A percentile compares a stretch with the other conserved stretches of the same genome.
phyloP scores from a whole-genome alignment of 1,140 invertebrate genomes.

The Drosophila santomea region DNA sequence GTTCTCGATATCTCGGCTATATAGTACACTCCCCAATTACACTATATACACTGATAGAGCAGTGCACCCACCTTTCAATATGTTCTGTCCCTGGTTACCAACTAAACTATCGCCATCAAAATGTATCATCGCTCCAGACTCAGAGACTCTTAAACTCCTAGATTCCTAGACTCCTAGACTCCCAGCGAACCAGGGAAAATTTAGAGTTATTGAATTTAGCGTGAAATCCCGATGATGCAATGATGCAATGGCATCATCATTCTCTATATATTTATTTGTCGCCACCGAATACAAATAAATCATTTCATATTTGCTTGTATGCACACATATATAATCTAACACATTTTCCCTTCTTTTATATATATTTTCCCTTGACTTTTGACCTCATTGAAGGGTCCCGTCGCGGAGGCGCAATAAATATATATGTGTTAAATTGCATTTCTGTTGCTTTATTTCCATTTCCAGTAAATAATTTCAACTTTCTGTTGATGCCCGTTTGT shows the following conservation, averaged over 20 bases:
- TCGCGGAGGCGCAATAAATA: constrained; percentile 8
- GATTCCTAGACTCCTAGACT: not conserved
- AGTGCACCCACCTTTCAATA: constrained; percentile 24
- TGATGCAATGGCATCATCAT: constrained; percentile 8
- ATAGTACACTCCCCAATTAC: not conserved
- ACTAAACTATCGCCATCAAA: constrained; percentile 2
- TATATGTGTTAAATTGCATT: constrained; percentile 17
- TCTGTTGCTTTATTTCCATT: constrained; percentile 13
- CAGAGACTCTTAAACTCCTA: not conserved
- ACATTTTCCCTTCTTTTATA: constrained; percentile 16
- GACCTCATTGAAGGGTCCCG: constrained; percentile 20
- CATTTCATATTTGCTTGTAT: constrained; percentile 16
- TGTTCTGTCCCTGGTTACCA: constrained; percentile 13
- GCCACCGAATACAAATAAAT: constrained; percentile 19
- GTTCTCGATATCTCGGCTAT: constrained; percentile 1
- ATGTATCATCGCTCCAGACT: constrained; percentile 6
- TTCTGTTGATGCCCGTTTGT: constrained; percentile 21
- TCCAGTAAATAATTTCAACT: constrained; percentile 10
- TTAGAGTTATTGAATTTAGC: not conserved
- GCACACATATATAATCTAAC: constrained; percentile 26
- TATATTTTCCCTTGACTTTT: constrained; percentile 33
- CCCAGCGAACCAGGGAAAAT: not conserved
- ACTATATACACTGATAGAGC: constrained; percentile 8
- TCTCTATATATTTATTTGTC: constrained; percentile 4
- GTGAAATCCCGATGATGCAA: constrained; percentile 2